Percentiles rank a stretch among this genome's conserved stretches.
Evolutionary conservation across 2,113 vertebrate genomes (phyloP).

Genomic region (Carettochelys insculpta): DNA sequence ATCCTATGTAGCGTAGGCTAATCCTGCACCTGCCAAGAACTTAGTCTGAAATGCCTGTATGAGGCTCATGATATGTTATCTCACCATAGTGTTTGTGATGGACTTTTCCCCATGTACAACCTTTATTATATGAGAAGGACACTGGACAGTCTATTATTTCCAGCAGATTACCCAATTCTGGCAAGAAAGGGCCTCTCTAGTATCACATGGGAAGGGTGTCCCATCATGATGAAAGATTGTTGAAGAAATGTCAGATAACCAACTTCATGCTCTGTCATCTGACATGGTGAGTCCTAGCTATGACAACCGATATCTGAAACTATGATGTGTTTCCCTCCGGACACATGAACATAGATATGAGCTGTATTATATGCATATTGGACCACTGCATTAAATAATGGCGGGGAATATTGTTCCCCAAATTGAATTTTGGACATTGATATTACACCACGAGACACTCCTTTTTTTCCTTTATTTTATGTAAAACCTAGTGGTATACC

Average conservation of each 20-base stretch:
- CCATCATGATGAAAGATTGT: background rate
- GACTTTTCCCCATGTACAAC: background rate
- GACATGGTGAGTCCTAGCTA: too few species aligned
- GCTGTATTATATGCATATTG: background rate
- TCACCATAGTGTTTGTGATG: background rate
- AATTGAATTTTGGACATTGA: accelerated
- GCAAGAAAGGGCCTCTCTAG: background rate
- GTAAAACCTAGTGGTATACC: background rate
- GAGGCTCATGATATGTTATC: background rate
- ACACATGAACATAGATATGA: accelerated
- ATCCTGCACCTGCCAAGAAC: background rate
- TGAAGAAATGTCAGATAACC: background rate
- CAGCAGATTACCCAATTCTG: background rate
- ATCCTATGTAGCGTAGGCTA: background rate
- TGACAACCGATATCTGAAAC: background rate
- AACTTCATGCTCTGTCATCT: background rate
- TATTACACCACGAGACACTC: accelerated
- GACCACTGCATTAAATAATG: background rate
- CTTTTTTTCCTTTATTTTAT: background rate
- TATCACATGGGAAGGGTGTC: background rate
- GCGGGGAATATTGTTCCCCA: background rate
- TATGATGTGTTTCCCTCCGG: background rate
- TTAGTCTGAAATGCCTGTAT: background rate
- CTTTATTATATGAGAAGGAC: background rate
- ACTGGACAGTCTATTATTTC: background rate